These are phyloP conservation scores for Netelia inedita DNA, from an alignment of 2,888 invertebrate genomes.

Conservation along the genomic window DNA sequence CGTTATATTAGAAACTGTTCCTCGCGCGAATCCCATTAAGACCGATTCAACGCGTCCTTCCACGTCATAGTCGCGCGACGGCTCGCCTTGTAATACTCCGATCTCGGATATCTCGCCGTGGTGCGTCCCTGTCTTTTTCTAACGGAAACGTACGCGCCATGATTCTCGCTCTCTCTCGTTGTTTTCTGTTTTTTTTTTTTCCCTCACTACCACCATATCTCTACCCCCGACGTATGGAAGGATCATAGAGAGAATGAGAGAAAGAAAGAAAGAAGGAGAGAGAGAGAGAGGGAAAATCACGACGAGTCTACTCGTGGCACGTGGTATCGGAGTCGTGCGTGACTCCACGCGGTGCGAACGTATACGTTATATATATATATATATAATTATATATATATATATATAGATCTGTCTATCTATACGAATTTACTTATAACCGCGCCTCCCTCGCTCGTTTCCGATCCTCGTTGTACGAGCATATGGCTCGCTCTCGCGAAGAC, in stretches of 20 bases:
- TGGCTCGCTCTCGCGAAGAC: neutral
- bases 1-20: neutral
- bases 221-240: too few species aligned
- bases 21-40: conserved; percentile 62
- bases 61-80: conserved; percentile 59
- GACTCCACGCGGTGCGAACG: conserved; percentile 17
- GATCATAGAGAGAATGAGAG: too few species aligned
- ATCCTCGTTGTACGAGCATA: conserved; percentile 10
- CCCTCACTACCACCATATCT: neutral
- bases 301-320: conserved; percentile 36
- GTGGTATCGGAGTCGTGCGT: conserved; percentile 43
- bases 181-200: conserved; percentile 22
- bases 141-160: neutral
- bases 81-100: conserved; percentile 66
- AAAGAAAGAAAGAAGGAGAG: too few species aligned
- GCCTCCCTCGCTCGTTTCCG: conserved; percentile 36
- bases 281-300: conserved; percentile 1
- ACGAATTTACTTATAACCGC: conserved; percentile 15
- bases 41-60: conserved; percentile 61
- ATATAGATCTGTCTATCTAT: conserved; percentile 5
- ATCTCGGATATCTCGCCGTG: conserved; percentile 47
- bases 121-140: neutral
- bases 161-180: conserved; percentile 32
- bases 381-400: neutral
- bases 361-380: neutral